Conservation (phyloP, 2,888 invertebrate species). For the Sinelater perroti region DNA sequence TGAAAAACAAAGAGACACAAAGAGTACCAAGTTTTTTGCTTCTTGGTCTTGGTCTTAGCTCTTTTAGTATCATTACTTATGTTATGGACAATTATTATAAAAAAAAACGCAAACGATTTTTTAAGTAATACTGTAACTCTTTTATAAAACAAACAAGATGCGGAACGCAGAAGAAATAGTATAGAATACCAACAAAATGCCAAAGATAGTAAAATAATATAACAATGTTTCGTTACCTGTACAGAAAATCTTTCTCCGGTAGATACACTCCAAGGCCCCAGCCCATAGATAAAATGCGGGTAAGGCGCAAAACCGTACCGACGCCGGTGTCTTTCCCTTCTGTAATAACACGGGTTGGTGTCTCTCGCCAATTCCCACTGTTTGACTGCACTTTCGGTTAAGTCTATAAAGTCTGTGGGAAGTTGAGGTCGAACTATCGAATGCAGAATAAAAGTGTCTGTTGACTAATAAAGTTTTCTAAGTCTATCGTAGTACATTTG, state of each 20-base stretch:
- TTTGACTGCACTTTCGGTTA: conserved; percentile 49
- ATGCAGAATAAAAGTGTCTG: conserved; percentile 36
- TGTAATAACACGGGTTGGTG: conserved; percentile 28
- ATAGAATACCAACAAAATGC: neutral
- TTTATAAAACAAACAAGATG: neutral
- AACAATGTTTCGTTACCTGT: no score
- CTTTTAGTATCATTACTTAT: no score
- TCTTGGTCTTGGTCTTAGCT: no score
- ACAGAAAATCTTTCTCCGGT: conserved; percentile 61
- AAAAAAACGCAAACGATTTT: no score
- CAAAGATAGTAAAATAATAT: conserved; percentile 1
- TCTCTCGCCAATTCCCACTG: conserved; percentile 53
- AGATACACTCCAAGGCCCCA: conserved; percentile 63
- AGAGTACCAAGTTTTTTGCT: no score
- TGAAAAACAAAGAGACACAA: no score
- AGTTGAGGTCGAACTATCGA: neutral
- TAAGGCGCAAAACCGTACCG: conserved; percentile 61
- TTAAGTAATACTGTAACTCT: neutral
- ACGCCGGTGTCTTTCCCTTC: conserved; percentile 54
- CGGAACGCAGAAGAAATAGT: neutral
- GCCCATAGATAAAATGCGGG: conserved; percentile 62
- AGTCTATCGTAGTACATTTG: no score
- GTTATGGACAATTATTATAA: no score
- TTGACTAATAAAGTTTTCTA: no score
- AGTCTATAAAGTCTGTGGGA: conserved; percentile 10